Evolutionary conservation across 2,113 vertebrate genomes (phyloP), one percentile per base, ranked within the genome.

Genomic region (Electrona antarctica): DNA sequence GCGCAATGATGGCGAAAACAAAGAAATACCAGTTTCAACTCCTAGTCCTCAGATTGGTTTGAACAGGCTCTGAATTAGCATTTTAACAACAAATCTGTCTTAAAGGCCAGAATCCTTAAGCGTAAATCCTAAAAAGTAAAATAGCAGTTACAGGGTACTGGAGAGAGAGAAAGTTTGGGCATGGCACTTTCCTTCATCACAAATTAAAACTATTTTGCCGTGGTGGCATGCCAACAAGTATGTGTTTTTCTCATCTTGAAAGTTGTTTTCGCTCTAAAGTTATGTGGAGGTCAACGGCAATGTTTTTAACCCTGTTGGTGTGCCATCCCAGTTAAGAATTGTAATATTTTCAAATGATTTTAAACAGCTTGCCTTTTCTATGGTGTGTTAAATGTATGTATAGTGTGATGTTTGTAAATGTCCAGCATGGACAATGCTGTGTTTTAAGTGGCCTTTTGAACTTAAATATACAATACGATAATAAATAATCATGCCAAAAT

Each of bases 361-460:
- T 65, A 45, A 74, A 69, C 10, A 71, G 52, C 12, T 78, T 76
- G 8, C 64, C 9, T 48, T 45, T 73, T 73, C 71, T 67, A 60
- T 58, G 73, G 60, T 62, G 71, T 76, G 76, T 85, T 83, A 59
- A 58, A 75, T 78, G 33, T 41, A 41, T 41, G 21, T 21, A 41
- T 41, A 41, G 33, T 41, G 33, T 41, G 21, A 67, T 83, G 65
- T 88, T 65, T 88, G 73, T 83, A 71, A 81, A 83, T 15, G 76
- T 89, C 77, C 61, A 45, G 72, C 67, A 69, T 60, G 77, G 29
- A 56, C 69, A 79, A 72, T 74, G 8, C 71, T 61, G 78, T 88
- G 83, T 85, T 77, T 80, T 80, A 67, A 88, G 88, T 89, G 86
- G 83, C 89, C 87, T 90, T 92, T 80, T 80, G 13, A 85, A 76